Evolutionary conservation across 2,797 vertebrate genomes (phyloP), one percentile per base, ranked within the genome.

Genomic region (Furcifer pardalis): DNA sequence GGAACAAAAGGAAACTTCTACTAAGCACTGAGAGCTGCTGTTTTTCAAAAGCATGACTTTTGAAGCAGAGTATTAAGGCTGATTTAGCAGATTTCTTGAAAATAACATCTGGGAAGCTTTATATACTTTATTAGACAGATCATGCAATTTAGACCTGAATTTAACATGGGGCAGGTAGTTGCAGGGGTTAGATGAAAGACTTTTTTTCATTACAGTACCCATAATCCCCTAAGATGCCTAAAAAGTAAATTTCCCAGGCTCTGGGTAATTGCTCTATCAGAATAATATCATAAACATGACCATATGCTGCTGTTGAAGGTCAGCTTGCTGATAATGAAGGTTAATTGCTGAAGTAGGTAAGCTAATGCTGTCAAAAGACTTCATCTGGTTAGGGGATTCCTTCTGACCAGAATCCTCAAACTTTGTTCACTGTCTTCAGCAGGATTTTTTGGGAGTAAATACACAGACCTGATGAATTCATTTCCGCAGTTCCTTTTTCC

Each of bases 1-100:
- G 40, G n/a, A 40, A 49, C 79, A n/a, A 77, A 89, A 78, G 74
- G 89, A 87, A 92, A 84, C 82, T 88, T 87, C 87, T 83, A 90
- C 82, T 75, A 68, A 72, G 85, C 86, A 30, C 87, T 89, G 81
- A 89, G 86, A 23, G 60, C 9, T 17, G 60, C 9, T 17, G 8
- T 91, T 90, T 90, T 87, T 84, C 81, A 88, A 90, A 77, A 83
- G 85, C 87, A 75, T 63, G 40, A 82, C 7, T 62, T 88, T 77
- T 73, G 69, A 69, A 52, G 32, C 56, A 62, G 46, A 82, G 77
- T 49, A 8, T 19, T 21, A 8, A 83, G 82, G 85, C 92, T 88
- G 44, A 30, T 81, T 17, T 25, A 86, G 66, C 79, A 90, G 89
- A 89, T 76, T 21, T 86, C 89, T 2, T 23, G 89, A 88, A 82